A percentile compares a stretch with the other conserved stretches of the same genome.
phyloP scores from a whole-genome alignment of 1,140 invertebrate species.

The Lepidotrigona ventralis region DNA sequence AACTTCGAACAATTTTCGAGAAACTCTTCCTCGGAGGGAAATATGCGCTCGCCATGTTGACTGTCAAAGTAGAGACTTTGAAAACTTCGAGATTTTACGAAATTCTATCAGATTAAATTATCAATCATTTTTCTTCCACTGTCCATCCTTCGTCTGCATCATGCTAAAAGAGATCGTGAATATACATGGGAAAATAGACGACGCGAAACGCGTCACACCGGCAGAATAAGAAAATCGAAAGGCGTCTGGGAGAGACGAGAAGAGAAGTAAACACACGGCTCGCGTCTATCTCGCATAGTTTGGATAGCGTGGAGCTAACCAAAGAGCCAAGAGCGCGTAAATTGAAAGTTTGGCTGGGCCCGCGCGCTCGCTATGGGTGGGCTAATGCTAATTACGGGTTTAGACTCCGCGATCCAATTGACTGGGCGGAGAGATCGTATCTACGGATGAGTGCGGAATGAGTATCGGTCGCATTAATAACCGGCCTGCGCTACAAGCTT shows the following conservation, averaged over 20 bases:
- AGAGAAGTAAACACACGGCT: not conserved
- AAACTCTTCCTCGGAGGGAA: too few species aligned
- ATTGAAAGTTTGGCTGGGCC: slow-evolving; percentile 66
- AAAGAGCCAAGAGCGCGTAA: slow-evolving; percentile 49
- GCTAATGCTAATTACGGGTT: slow-evolving; percentile 74
- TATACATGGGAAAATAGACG: too few species aligned
- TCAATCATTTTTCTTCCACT: too few species aligned
- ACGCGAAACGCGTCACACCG: not conserved
- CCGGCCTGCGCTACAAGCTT: slow-evolving; percentile 48
- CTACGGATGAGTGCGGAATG: slow-evolving; percentile 65
- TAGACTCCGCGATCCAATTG: slow-evolving; percentile 70
- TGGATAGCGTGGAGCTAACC: not conserved
- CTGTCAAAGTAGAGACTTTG: too few species aligned
- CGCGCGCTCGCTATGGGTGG: slow-evolving; percentile 70
- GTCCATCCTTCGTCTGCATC: too few species aligned
- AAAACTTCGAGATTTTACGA: too few species aligned
- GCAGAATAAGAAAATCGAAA: not conserved
- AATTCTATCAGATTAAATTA: too few species aligned
- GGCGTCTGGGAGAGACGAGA: not conserved
- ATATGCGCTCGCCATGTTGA: too few species aligned
- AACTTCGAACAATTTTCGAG: too few species aligned
- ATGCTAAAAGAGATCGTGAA: too few species aligned
- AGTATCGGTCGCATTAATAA: slow-evolving; percentile 71
- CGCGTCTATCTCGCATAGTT: slow-evolving; percentile 13
- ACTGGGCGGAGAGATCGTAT: slow-evolving; percentile 74